Conservation (phyloP, 2,797 vertebrate species). For the Oreochromis mossambicus region DNA sequence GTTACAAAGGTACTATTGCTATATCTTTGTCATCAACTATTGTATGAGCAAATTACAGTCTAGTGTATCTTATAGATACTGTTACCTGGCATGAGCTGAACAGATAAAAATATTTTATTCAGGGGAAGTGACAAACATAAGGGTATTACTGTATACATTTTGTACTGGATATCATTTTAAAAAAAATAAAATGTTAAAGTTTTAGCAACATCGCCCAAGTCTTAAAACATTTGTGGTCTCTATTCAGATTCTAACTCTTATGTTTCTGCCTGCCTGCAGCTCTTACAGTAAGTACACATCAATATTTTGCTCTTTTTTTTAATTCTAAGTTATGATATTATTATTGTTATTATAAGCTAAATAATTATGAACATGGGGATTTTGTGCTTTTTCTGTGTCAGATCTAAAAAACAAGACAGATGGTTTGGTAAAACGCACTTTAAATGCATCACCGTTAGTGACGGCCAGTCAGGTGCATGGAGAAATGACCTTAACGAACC, state of each 20-base stretch:
- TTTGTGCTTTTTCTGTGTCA: neutral
- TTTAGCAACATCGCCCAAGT: neutral
- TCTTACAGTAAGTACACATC: neutral
- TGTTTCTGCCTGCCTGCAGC: neutral
- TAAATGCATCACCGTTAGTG: neutral
- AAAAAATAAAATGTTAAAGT: slow-evolving; percentile 81
- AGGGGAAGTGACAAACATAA: slow-evolving; percentile 80
- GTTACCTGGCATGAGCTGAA: slow-evolving; percentile 87
- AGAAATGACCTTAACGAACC: neutral
- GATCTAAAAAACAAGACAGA: neutral
- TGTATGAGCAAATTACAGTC: slow-evolving; percentile 87
- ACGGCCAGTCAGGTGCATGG: no score
- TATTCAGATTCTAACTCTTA: neutral
- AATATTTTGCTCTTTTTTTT: neutral
- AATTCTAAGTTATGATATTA: neutral
- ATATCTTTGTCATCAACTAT: slow-evolving; percentile 80
- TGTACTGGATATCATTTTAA: slow-evolving; percentile 97
- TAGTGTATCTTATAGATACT: slow-evolving; percentile 99
- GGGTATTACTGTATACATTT: slow-evolving; percentile 92
- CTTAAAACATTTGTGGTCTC: neutral
- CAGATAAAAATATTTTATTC: slow-evolving; percentile 92
- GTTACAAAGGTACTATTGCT: slow-evolving; percentile 95
- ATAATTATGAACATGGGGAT: no score
- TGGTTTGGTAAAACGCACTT: neutral
- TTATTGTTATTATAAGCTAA: neutral